A percentile compares a stretch with the other conserved stretches of the same genome.
Conservation (phyloP, 2,797 vertebrate species). For the Danionella dracula region DNA sequence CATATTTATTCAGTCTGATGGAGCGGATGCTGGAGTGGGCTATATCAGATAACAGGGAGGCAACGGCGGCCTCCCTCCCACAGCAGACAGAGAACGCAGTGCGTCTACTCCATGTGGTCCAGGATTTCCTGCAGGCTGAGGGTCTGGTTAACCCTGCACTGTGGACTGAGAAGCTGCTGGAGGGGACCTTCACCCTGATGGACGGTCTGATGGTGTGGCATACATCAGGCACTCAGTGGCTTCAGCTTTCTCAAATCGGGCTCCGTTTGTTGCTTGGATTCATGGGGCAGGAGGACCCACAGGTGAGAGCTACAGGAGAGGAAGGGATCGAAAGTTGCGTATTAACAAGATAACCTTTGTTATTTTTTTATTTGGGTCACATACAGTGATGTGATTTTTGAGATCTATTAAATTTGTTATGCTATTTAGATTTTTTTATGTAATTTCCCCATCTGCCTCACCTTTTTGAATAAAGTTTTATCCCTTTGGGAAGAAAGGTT, state of each 20-base stretch:
- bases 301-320: slow-evolving; percentile 68
- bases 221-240: slow-evolving; percentile 73
- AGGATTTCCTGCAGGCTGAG: slow-evolving; percentile 93
- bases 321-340: too few species aligned
- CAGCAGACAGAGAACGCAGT: slow-evolving; percentile 89
- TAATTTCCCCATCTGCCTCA: too few species aligned
- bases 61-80: slow-evolving; percentile 72
- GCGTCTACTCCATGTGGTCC: slow-evolving; percentile 80
- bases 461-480: too few species aligned
- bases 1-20: slow-evolving; percentile 71
- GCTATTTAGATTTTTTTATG: too few species aligned
- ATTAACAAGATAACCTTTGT: too few species aligned
- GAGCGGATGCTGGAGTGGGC: slow-evolving; percentile 95
- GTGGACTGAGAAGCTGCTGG: slow-evolving; percentile 93
- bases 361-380: neutral
- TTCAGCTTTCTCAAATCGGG: slow-evolving; percentile 86
- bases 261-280: slow-evolving; percentile 88
- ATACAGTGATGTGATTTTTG: slow-evolving; percentile 44
- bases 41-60: slow-evolving; percentile 86
- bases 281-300: slow-evolving; percentile 86
- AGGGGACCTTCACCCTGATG: slow-evolving; percentile 86
- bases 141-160: slow-evolving; percentile 81
- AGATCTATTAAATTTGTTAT: too few species aligned
- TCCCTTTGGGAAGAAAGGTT: too few species aligned
- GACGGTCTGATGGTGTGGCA: slow-evolving; percentile 91